Base-by-base conservation (phyloP, 2,113 vertebrate species). In the Merops nubicus region DNA sequence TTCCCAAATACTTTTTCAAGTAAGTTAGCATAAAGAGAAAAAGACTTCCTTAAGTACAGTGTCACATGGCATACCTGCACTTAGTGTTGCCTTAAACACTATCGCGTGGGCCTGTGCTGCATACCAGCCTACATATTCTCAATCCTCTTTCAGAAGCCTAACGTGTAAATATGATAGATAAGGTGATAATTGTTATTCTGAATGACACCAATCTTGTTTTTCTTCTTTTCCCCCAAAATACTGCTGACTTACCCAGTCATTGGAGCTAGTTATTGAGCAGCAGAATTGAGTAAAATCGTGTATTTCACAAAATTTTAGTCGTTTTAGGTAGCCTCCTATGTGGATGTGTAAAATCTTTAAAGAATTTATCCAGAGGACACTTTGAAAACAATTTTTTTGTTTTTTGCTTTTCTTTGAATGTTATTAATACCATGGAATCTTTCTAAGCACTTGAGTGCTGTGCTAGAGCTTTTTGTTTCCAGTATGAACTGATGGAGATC, bases 401-500 rank as follows among this genome's bases (percentile, higher is more conserved):
- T 20, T 67, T 51, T 17, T 50, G 84, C 92, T 80, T 85, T 76
- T 76, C 54, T 96, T 95, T 95, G 85, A 84, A 91, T 84, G 57
- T 70, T 96, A 83, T 94, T 95, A 93, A 80, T 91, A 96, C 60
- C 57, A 63, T 59, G 48, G 69, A 95, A 94, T 45, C 59, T 60
- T 88, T 97, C 91, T 95, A 91, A 95, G 38, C 73, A 60, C 76
- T 97, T 89, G 81, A 97, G 95, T 96, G 92, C 87, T 96, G 48
- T 56, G 60, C 86, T 88, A 87, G 85, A 97, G 87, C 54, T 78
- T 94, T 93, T 93, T 94, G 80, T 96, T 98, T 97, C 96, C 89
- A 95, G 43, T 82, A 42, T 79, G 85, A 95, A 95, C 75, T 84
- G 94, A 97, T 95, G 91, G 97, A 97, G 97, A 97, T 96, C 91